Evolutionary conservation across 2,113 vertebrate species (phyloP).

Genomic region (Trematocara macrostoma): DNA sequence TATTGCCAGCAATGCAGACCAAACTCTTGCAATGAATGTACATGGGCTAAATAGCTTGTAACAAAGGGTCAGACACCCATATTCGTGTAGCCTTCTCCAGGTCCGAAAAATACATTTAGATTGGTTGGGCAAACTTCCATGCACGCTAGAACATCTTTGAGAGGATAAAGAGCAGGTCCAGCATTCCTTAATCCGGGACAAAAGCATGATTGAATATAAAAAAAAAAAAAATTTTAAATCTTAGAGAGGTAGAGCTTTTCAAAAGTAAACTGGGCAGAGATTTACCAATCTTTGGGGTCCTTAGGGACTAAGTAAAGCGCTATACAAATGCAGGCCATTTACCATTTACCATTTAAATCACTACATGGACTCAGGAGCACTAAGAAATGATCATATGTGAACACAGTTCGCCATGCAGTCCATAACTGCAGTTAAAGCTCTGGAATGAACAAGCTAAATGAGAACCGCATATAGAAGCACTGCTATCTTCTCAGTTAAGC

Average conservation of each 20-base stretch:
- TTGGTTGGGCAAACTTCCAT: background rate
- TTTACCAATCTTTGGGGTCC: background rate
- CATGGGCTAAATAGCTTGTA: background rate
- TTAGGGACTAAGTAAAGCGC: background rate
- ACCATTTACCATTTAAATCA: background rate
- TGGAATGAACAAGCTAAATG: background rate
- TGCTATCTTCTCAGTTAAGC: background rate
- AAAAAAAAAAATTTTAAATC: background rate
- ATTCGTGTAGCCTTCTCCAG: background rate
- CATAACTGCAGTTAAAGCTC: background rate
- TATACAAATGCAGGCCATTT: background rate
- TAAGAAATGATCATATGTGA: background rate
- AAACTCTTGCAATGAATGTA: background rate
- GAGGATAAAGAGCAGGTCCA: background rate
- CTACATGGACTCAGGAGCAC: background rate
- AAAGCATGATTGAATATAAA: background rate
- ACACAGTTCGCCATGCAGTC: background rate
- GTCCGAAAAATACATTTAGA: background rate
- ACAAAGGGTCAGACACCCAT: background rate
- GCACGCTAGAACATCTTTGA: background rate
- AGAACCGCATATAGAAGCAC: background rate
- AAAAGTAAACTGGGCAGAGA: background rate
- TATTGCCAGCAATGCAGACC: background rate
- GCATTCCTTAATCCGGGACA: background rate
- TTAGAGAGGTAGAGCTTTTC: background rate